phyloP scores from a whole-genome alignment of 1,140 invertebrate species.

The Drusus annulatus region DNA sequence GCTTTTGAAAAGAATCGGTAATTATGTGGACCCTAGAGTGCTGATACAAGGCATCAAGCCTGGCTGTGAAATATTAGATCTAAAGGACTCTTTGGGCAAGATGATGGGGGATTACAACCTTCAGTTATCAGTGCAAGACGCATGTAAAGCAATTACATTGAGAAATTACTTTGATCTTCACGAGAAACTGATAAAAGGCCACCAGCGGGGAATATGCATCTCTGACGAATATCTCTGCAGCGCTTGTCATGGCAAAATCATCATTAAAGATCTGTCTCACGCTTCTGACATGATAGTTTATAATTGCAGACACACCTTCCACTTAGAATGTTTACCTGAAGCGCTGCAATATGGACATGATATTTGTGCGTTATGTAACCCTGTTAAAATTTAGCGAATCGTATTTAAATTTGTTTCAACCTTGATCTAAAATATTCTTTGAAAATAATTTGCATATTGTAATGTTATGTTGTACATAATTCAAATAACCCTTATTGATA shows the following conservation, averaged over 20 bases:
- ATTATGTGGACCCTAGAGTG: constrained; percentile 91
- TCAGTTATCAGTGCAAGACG: constrained; percentile 91
- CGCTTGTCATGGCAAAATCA: constrained; percentile 81
- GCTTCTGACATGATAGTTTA: constrained; percentile 85
- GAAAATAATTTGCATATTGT: no score
- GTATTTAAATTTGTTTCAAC: background rate
- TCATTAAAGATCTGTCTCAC: constrained; percentile 77
- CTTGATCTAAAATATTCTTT: no score
- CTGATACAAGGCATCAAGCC: constrained; percentile 89
- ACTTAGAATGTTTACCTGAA: constrained; percentile 84
- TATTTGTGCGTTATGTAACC: constrained; percentile 75
- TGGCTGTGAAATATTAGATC: constrained; percentile 88
- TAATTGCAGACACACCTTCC: constrained; percentile 92
- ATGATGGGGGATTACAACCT: constrained; percentile 97
- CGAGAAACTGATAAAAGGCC: constrained; percentile 83
- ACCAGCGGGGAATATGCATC: constrained; percentile 83
- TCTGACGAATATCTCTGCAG: constrained; percentile 82
- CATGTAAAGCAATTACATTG: constrained; percentile 89
- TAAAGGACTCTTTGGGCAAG: constrained; percentile 93
- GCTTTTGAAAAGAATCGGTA: constrained; percentile 74
- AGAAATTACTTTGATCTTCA: constrained; percentile 93
- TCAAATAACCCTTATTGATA: no score
- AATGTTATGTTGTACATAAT: no score
- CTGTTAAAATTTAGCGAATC: constrained; percentile 66
- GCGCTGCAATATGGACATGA: constrained; percentile 64